Evolutionary conservation across 1,140 invertebrate species (phyloP), one percentile per base, ranked within the genome.

Genomic region (Proctacanthus coquilletti): DNA sequence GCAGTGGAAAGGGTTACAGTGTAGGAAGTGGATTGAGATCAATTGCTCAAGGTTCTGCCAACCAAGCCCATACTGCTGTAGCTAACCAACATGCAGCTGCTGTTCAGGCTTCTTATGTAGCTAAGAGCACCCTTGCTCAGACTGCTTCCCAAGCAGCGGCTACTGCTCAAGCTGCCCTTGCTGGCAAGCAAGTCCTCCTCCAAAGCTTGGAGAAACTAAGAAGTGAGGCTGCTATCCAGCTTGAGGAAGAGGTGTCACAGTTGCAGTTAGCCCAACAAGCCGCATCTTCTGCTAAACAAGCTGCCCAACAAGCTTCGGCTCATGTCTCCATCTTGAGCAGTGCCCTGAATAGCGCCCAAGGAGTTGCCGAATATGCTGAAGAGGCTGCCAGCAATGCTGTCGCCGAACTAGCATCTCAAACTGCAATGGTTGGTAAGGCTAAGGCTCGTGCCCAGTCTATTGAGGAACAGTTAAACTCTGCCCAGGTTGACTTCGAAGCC

Each of bases 11-110:
- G n/a, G n/a, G n/a, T n/a, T n/a, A n/a, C n/a, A n/a, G n/a, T n/a
- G n/a, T n/a, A n/a, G n/a, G n/a, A n/a, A n/a, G n/a, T n/a, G n/a
- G n/a, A n/a, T n/a, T n/a, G n/a, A n/a, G n/a, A n/a, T n/a, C n/a
- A n/a, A 72, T 73, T 33, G 72, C 72, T 1, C 69, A 70, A 41
- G 77, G 77, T 3, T 80, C 78, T 0, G 77, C 76, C 2, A 75
- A 80, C 50, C 72, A 78, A 46, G 80, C 80, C 2, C 53, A 65
- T 23, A 68, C 59, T 1, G 66, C 68, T 1, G 53, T 69, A 3
- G 52, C 49, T 14, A 58, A 47, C 14, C 56, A 59, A 40, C 65
- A 66, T 18, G 54, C 63, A 0, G 69, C 69, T 0, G 70, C 66
- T 0, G 60, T 61, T 13, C 70, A 72, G 42, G 70, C 69, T 0